Base-by-base conservation (phyloP, 2,888 invertebrate genomes). In the Drosophila anceps region DNA sequence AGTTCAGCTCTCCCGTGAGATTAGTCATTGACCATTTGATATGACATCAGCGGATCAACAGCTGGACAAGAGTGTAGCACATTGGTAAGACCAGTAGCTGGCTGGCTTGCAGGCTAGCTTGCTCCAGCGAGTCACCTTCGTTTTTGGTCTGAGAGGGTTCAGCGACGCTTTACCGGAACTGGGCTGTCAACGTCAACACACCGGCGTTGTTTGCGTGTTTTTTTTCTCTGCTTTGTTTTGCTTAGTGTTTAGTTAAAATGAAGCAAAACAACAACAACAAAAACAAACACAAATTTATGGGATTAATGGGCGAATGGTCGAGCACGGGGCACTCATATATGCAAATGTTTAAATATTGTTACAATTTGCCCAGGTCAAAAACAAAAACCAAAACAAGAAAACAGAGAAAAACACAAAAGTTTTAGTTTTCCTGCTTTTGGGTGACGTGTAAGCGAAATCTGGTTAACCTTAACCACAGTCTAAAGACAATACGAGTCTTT, bases 21-120 rank as follows among this genome's bases (percentile, higher is more conserved):
- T 60, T 57, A 58, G 12, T 55, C 69, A 68, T 33, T 46, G 41
- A 33, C 29, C 66, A 50, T 69, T 55, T 60, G 62, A 66, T 67
- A 84, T 84, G 83, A 84, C 83, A 84, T 84, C 83, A 84, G 87
- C 87, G 70, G 69, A 51, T 73, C 27, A 43, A 54, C 61, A 60
- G 62, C 35, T 66, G 55, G 60, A 9, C 50, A 33, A 58, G 48
- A 54, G 31, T 44, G 24, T 27, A 48, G 29, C 29, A 48, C 15
- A 46, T 29, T 37, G 50, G 35, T 48, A 84, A 88, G 87, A 88
- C 87, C 89, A 84, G 84, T 87, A 89, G 84, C 87, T 60, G 54
- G 13, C 41, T 15, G 3, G 43, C 43, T 20, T n/a, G n/a, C n/a
- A n/a, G 12, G 41, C 18, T 41, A 10, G n/a, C n/a, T 39, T 18